A percentile compares a stretch with the other conserved stretches of the same genome.
Conservation (phyloP, 1,140 invertebrate species). For the Cardiocondyla obscurior region DNA sequence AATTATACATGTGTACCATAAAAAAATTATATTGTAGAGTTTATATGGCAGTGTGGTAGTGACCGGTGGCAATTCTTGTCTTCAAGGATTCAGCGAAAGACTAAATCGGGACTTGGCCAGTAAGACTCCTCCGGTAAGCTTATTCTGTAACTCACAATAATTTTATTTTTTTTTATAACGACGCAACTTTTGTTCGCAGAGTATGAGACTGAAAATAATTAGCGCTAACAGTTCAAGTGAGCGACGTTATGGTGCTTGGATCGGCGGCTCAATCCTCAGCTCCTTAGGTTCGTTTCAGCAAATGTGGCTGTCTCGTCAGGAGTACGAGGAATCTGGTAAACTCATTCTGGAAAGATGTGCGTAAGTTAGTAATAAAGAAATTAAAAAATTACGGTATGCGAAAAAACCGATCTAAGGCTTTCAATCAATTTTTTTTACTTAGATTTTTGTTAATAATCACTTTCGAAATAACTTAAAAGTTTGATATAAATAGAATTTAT, state of each 20-base stretch:
- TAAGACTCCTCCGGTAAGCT: slow-evolving; percentile 90
- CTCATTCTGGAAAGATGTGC: slow-evolving; percentile 91
- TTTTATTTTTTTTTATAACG: not conserved
- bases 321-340: slow-evolving; percentile 97
- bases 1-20: not conserved
- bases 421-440: slow-evolving; percentile 8
- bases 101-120: slow-evolving; percentile 93
- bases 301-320: slow-evolving; percentile 98
- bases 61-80: slow-evolving; percentile 93
- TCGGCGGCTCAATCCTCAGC: slow-evolving; percentile 97
- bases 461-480: not conserved
- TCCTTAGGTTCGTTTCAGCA: slow-evolving; percentile 98
- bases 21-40: slow-evolving; percentile 62
- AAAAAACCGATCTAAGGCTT: not conserved
- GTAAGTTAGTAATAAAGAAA: slow-evolving; percentile 44
- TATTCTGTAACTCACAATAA: not conserved
- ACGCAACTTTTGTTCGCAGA: slow-evolving; percentile 83
- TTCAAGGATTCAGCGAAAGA: slow-evolving; percentile 92
- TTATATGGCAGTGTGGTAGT: slow-evolving; percentile 96
- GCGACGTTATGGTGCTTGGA: slow-evolving; percentile 96
- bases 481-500: not conserved
- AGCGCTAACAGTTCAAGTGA: slow-evolving; percentile 93
- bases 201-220: slow-evolving; percentile 94
- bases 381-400: not conserved
- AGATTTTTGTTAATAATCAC: not conserved